Conservation (phyloP, 1,140 invertebrate genomes). For the Lepidostoma basale region DNA sequence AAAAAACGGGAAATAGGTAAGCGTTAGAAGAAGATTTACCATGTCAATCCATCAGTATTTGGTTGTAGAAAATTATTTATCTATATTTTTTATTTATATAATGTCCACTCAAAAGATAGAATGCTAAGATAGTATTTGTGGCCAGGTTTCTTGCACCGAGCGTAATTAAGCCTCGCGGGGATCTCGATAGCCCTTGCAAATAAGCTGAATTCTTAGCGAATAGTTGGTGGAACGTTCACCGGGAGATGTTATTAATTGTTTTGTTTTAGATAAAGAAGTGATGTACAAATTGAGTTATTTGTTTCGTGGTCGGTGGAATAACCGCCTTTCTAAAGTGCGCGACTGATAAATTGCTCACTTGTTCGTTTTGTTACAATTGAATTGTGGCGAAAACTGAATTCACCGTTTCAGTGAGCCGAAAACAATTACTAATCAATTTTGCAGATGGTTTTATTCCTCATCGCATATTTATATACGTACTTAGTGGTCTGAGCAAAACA, state of each 20-base stretch:
- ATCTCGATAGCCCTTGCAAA: neutral
- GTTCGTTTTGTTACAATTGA: conserved; percentile 8
- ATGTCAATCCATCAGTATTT: no score
- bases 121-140: no score
- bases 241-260: conserved; percentile 43
- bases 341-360: conserved; percentile 21
- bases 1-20: no score
- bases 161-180: no score
- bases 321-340: neutral
- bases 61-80: no score
- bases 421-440: neutral
- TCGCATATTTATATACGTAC: no score
- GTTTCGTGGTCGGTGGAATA: conserved; percentile 11
- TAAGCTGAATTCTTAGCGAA: neutral
- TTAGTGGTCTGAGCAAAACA: no score
- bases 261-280: conserved; percentile 44
- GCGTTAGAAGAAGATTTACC: no score
- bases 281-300: conserved; percentile 45
- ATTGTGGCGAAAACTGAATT: neutral
- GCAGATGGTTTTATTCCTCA: neutral
- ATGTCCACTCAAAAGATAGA: no score
- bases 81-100: no score
- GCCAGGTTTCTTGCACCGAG: no score
- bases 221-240: conserved; percentile 3
- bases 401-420: neutral